phyloP scores from a whole-genome alignment of 2,113 vertebrate genomes.

The Misgurnus mizolepis region DNA sequence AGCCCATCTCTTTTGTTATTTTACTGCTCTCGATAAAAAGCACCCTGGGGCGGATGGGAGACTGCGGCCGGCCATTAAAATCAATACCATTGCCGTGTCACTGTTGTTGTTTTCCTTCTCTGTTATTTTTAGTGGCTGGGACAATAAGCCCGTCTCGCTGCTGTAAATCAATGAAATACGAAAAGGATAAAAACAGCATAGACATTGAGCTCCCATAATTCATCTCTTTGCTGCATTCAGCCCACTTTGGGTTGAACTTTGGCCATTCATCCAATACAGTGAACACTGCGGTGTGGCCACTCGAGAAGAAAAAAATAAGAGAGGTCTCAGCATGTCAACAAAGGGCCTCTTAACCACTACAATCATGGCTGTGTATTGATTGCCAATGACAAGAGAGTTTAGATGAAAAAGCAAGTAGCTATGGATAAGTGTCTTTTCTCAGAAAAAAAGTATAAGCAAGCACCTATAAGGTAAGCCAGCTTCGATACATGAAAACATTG shows the following conservation, averaged over 20 bases:
- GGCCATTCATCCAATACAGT: constrained; percentile 38
- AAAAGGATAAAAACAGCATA: constrained; percentile 51
- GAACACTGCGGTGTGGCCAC: constrained; percentile 16
- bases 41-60: constrained; percentile 67
- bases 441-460: neutral
- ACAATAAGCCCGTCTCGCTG: constrained; percentile 62
- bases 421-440: neutral
- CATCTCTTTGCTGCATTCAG: constrained; percentile 65
- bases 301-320: constrained; percentile 25
- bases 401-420: neutral
- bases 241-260: constrained; percentile 32
- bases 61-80: constrained; percentile 69
- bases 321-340: constrained; percentile 28
- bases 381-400: constrained; percentile 7
- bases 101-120: constrained; percentile 65
- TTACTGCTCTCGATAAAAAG: constrained; percentile 77
- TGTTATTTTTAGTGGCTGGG: constrained; percentile 72
- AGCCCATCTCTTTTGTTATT: constrained; percentile 80
- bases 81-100: constrained; percentile 73
- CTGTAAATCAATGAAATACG: constrained; percentile 75
- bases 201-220: constrained; percentile 59
- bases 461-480: neutral
- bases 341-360: constrained; percentile 35
- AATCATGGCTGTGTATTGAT: constrained; percentile 30
- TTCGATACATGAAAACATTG: neutral